phyloP scores from a whole-genome alignment of 2,797 vertebrate genomes.

The Ceyx erithaca region DNA sequence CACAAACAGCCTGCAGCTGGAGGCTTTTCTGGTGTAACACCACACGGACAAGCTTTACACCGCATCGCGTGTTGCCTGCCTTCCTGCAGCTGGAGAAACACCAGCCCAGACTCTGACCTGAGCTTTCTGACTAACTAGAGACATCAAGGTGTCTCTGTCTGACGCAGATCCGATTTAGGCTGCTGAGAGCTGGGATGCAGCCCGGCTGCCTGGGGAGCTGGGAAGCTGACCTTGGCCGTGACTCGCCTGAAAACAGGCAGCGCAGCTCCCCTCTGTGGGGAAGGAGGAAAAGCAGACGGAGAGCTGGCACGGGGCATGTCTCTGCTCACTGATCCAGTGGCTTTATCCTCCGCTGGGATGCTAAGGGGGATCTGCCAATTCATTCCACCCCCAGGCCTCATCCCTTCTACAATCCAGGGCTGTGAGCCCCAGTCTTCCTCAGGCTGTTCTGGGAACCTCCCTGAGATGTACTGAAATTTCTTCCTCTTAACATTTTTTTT shows the following conservation, averaged over 20 bases:
- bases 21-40: not conserved
- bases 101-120: not conserved
- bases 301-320: not conserved
- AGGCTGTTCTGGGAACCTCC: not conserved
- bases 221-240: not conserved
- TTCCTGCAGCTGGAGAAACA: not conserved
- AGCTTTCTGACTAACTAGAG: not conserved
- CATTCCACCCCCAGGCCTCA: not conserved
- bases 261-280: constrained; percentile 53
- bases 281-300: not conserved
- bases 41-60: rapidly evolving
- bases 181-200: not conserved
- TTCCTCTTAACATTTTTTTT: not conserved
- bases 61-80: not conserved
- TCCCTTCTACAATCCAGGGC: rapidly evolving
- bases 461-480: not conserved
- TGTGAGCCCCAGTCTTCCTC: not conserved
- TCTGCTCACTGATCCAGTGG: rapidly evolving
- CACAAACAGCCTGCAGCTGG: not conserved
- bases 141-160: not conserved
- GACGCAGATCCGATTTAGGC: not conserved
- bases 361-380: rapidly evolving
- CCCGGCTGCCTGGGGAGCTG: not conserved
- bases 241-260: not conserved
- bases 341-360: not conserved